Base-by-base conservation (phyloP, 2,888 invertebrate genomes). In the Polydrusus pterygomalis region DNA sequence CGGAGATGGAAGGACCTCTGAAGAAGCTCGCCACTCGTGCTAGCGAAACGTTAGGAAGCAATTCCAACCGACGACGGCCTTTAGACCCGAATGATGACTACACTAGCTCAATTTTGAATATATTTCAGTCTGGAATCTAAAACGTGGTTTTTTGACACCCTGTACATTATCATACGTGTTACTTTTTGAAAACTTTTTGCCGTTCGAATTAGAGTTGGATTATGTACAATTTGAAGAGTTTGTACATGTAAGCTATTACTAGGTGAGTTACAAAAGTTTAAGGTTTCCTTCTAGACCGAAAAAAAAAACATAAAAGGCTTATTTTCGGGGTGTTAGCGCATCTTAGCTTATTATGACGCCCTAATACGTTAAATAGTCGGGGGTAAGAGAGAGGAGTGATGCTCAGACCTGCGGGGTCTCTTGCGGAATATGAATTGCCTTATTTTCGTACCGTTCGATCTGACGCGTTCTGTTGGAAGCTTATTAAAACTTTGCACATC, bases 401-500 rank as follows among this genome's bases (percentile, higher is more conserved):
- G 70, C 30, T 75, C 70, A 70, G 75, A 75, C 70, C 75, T n/a
- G 51, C 75, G 75, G 15, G 10, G 51, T n/a, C 43, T 63, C 43
- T 58, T 47, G 25, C 74, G 38, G 77, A 74, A 77, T 77, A 65
- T 60, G 70, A 77, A 77, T 74, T 74, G 70, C 77, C 74, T 74
- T 54, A 70, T 77, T 77, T 75, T 76, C 70, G 25, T 60, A 49
- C 34, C 40, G 70, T 70, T 72, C 72, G 73, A 73, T 76, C 72
- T 73, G 70, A 67, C 75, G 75, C 70, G 70, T 70, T 64, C 63
- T 47, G 54, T 40, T 43, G 34, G 45, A 17, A 70, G 65, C 70
- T 70, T 75, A 75, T 75, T 70, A 70, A 75, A 75, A 75, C 67
- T 75, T 75, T 70, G 75, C 65, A 70, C 75, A 70, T 75, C 68